Evolutionary conservation across 2,888 invertebrate genomes (phyloP), one percentile per base, ranked within the genome.

Genomic region (Temnothorax ravouxi): DNA sequence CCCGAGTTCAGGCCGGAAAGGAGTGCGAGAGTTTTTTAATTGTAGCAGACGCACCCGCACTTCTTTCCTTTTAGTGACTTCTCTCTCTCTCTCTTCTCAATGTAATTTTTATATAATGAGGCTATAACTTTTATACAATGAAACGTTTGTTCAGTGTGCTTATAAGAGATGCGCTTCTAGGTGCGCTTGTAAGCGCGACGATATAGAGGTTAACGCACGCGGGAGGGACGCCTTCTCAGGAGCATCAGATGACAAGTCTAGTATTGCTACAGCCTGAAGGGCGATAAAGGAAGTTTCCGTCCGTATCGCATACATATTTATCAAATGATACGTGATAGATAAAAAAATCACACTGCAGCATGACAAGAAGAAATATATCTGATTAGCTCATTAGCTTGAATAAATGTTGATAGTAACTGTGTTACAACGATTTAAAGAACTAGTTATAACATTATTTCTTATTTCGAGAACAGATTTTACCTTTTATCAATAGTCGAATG

Each of bases 1-100:
- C 15, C 47, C 34, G 72, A 74, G 74, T 66, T 66, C 77, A 54
- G 29, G 44, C 54, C 44, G 25, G 67, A 41, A 67, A 77, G 44
- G 44, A 66, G 77, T 67, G 66, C 67, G 38, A 8, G 69, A 69
- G 21, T 79, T 71, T 79, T 79, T 71, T 79, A 69, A 79, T 79
- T 79, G 79, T 38, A 61, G 25, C 71, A 25, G 64, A 44, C 67
- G 38, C 52, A 18, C 64, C 25, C 41, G 41, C 15, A 29, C 29
- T 41, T 38, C 47, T 64, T 61, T 56, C 13, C 15, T 74, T 61
- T 15, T 6, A 41, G 21, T 15, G 44, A 75, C 13, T 18, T 76
- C 29, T 25, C 9, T n/a, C 29, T 29, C 29, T 29, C 29, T 29
- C 29, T 76, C 29, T n/a, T 6, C 15, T 76, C 41, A 44, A 38